Conservation (phyloP, 2,888 invertebrate species). For the Phaedon cochleariae region DNA sequence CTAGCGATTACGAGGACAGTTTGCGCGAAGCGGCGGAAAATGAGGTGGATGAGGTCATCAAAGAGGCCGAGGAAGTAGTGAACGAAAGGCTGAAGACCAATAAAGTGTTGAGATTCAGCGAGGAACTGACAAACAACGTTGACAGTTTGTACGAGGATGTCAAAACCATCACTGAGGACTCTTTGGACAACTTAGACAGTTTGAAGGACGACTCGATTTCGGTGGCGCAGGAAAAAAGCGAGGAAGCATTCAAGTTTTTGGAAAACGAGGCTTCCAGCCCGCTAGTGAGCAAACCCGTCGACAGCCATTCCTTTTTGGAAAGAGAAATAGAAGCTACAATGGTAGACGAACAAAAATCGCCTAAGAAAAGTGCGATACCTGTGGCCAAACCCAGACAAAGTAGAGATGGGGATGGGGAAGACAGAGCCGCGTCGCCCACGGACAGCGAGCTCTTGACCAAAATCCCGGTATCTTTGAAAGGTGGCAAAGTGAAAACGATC, state of each 20-base stretch:
- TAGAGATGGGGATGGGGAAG: constrained; percentile 50
- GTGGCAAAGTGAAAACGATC: constrained; percentile 62
- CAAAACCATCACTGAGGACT: constrained; percentile 59
- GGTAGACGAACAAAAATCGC: constrained; percentile 38
- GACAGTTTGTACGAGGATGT: constrained; percentile 56
- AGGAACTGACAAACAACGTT: constrained; percentile 54
- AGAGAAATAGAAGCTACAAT: constrained; percentile 40
- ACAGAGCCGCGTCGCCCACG: constrained; percentile 47
- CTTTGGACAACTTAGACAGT: constrained; percentile 56
- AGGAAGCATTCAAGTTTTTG: constrained; percentile 60
- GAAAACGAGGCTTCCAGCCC: constrained; percentile 57
- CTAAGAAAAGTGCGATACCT: constrained; percentile 55
- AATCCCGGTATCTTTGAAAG: constrained; percentile 58
- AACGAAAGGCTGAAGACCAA: constrained; percentile 49
- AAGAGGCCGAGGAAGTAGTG: constrained; percentile 56
- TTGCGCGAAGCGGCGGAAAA: constrained; percentile 43
- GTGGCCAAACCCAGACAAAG: constrained; percentile 53
- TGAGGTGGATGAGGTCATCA: constrained; percentile 56
- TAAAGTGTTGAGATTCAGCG: constrained; percentile 28
- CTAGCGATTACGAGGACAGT: constrained; percentile 38
- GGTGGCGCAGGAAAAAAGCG: constrained; percentile 57
- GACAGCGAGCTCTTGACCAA: constrained; percentile 57
- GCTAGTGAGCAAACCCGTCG: constrained; percentile 28
- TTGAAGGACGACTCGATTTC: constrained; percentile 57
- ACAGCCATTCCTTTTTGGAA: constrained; percentile 41